These are phyloP conservation scores for Axinella damicornis DNA, from an alignment of 37 sponge, comb jelly and placozoan genomes.

Conservation along the genomic window DNA sequence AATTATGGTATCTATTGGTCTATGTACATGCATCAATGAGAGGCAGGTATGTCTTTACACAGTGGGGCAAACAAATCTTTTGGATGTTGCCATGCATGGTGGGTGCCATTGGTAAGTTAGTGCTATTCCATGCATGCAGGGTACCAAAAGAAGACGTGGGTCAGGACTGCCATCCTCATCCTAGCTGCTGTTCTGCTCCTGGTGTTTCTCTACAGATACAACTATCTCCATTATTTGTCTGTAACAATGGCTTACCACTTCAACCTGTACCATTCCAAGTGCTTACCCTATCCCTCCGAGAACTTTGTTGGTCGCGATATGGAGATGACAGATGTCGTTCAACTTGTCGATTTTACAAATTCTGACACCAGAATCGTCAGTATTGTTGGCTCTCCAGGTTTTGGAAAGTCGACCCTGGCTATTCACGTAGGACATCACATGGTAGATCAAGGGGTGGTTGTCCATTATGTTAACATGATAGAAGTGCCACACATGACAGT, in stretches of 20 bases:
- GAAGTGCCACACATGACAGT: not conserved
- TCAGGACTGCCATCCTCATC: too few species aligned
- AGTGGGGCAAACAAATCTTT: too few species aligned
- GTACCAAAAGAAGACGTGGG: too few species aligned
- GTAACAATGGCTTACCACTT: not conserved
- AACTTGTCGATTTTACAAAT: not conserved
- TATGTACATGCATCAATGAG: too few species aligned
- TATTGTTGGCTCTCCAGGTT: slow-evolving; percentile 40
- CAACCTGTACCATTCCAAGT: not conserved
- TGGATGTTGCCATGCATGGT: too few species aligned
- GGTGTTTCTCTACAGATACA: too few species aligned
- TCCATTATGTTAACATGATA: slow-evolving; percentile 31
- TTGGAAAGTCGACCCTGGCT: slow-evolving; percentile 45
- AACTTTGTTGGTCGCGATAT: slow-evolving; percentile 21
- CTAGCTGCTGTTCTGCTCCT: too few species aligned
- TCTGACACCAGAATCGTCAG: not conserved
- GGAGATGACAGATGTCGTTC: not conserved
- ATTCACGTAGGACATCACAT: slow-evolving; percentile 5
- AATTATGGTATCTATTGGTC: too few species aligned
- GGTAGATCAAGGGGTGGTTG: not conserved
- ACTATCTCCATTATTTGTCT: not conserved
- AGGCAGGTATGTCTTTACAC: too few species aligned
- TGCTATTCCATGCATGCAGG: too few species aligned
- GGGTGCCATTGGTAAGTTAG: too few species aligned
- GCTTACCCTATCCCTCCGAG: slow-evolving; percentile 3